phyloP scores from a whole-genome alignment of 1,140 invertebrate genomes.

The Dermatophagoides farinae region DNA sequence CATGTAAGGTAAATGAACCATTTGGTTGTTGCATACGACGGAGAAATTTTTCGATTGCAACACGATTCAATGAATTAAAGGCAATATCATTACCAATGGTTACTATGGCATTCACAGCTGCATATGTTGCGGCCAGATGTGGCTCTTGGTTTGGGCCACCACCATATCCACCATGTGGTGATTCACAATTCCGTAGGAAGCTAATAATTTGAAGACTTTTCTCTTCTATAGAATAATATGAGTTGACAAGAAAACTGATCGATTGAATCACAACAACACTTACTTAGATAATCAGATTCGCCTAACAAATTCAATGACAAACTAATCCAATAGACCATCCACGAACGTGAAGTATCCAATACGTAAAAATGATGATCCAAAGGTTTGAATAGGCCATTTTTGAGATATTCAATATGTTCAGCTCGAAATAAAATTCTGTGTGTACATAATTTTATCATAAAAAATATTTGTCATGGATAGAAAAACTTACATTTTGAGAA shows the following conservation, averaged over 20 bases:
- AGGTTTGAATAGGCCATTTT: conserved; percentile 35
- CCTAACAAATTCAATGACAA: conserved; percentile 63
- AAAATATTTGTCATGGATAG: too few species aligned
- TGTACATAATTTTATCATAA: neutral
- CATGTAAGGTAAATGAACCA: conserved; percentile 75
- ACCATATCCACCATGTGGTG: conserved; percentile 65
- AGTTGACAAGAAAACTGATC: conserved; percentile 11
- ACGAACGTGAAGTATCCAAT: conserved; percentile 78
- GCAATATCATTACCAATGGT: conserved; percentile 70
- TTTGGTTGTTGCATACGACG: conserved; percentile 50
- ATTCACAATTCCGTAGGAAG: conserved; percentile 47
- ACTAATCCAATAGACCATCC: conserved; percentile 87
- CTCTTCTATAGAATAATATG: neutral
- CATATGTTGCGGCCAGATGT: conserved; percentile 90
- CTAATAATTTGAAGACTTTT: conserved; percentile 23
- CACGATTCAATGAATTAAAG: conserved; percentile 57
- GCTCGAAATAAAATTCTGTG: conserved; percentile 31
- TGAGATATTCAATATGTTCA: conserved; percentile 44
- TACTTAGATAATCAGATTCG: neutral
- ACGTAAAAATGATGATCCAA: conserved; percentile 15
- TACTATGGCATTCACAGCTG: conserved; percentile 74
- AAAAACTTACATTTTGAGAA: neutral
- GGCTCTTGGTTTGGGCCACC: conserved; percentile 75
- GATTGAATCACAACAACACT: conserved; percentile 12
- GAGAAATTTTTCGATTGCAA: conserved; percentile 51